Percentiles rank a stretch among this genome's conserved stretches.
Conservation (phyloP, 2,888 invertebrate genomes). For the Apamea crenata region DNA sequence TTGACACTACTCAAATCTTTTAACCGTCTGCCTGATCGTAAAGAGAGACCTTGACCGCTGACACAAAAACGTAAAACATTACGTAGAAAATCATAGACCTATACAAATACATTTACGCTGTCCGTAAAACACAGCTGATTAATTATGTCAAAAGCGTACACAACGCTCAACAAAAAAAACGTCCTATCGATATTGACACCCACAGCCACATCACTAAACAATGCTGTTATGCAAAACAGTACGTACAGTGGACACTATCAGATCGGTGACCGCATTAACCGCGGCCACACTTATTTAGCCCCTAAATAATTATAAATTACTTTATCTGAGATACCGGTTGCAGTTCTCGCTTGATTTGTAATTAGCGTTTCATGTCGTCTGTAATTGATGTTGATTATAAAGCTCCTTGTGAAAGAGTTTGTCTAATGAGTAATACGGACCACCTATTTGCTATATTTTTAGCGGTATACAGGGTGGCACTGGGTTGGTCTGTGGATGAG, state of each 20-base stretch:
- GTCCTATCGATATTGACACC: conserved; percentile 41
- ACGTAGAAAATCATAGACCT: too few species aligned
- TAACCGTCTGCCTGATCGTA: not conserved
- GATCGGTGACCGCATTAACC: conserved; percentile 77
- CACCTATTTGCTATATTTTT: not conserved
- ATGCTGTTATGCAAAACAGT: conserved; percentile 83
- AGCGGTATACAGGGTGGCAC: too few species aligned
- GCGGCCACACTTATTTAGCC: conserved; percentile 79
- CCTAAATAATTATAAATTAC: conserved; percentile 69
- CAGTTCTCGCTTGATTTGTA: conserved; percentile 20
- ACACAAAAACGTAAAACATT: not conserved
- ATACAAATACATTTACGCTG: too few species aligned
- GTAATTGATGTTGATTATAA: not conserved
- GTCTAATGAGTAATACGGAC: not conserved
- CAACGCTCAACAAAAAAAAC: too few species aligned
- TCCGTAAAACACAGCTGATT: too few species aligned
- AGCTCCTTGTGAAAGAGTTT: not conserved
- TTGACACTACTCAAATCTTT: not conserved
- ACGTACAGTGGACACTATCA: conserved; percentile 73
- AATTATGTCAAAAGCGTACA: too few species aligned
- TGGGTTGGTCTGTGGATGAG: too few species aligned
- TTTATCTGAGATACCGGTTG: conserved; percentile 31
- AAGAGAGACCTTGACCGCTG: not conserved
- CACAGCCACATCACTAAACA: conserved; percentile 69
- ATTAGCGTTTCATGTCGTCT: conserved; percentile 28